phyloP scores from a whole-genome alignment of 2,888 invertebrate genomes.

The Pristionchus maxplancki region DNA sequence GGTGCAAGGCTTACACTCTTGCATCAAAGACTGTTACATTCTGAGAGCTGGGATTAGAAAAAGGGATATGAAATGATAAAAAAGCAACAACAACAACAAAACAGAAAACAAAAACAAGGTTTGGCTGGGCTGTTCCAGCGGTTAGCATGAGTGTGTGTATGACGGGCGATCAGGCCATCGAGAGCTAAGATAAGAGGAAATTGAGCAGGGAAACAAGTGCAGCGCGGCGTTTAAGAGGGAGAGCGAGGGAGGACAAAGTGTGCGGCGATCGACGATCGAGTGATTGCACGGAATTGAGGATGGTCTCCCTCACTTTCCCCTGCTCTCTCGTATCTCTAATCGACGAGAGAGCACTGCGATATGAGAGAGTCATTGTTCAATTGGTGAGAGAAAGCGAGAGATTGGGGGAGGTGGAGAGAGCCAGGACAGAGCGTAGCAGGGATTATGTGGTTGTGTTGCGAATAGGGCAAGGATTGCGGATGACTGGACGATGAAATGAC shows the following conservation, averaged over 20 bases:
- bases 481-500: not conserved
- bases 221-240: not conserved
- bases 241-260: constrained; percentile 6
- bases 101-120: too few species aligned
- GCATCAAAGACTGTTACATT: too few species aligned
- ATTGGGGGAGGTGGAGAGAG: too few species aligned
- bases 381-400: too few species aligned
- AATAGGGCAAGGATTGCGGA: not conserved
- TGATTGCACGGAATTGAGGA: not conserved
- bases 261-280: not conserved
- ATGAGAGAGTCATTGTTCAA: not conserved
- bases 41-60: not conserved
- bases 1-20: too few species aligned
- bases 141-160: not conserved
- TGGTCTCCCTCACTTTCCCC: not conserved
- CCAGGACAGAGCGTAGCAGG: too few species aligned
- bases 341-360: not conserved
- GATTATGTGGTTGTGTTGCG: not conserved
- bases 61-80: not conserved
- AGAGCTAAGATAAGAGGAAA: not conserved
- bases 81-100: too few species aligned
- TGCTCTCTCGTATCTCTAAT: not conserved
- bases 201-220: not conserved
- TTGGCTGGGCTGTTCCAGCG: not conserved
- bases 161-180: not conserved